Percentiles rank a stretch among this genome's conserved stretches.
phyloP scores from a whole-genome alignment of 2,888 invertebrate species.

The Hyalella azteca region DNA sequence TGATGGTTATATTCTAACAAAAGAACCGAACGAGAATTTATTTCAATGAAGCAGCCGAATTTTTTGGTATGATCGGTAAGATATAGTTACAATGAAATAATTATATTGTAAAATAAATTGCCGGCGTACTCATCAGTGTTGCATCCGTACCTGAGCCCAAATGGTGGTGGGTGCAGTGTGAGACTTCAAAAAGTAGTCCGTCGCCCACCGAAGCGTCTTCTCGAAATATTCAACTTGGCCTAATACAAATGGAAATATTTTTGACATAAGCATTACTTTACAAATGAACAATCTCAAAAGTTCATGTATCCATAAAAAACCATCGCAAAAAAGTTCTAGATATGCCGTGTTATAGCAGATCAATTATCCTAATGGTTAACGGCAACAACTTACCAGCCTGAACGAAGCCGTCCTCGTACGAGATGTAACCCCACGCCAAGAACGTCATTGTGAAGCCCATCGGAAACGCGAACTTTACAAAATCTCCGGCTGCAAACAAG shows the following conservation, averaged over 20 bases:
- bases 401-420: constrained; percentile 57
- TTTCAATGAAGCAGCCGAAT: no score
- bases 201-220: constrained; percentile 47
- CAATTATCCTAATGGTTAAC: no score
- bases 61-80: no score
- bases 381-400: constrained; percentile 51
- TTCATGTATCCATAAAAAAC: no score
- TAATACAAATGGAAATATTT: constrained; percentile 7
- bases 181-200: constrained; percentile 52
- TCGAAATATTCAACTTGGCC: constrained; percentile 52
- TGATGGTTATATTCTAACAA: no score
- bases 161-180: constrained; percentile 41
- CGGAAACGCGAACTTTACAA: constrained; percentile 58
- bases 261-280: no score
- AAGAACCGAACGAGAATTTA: no score
- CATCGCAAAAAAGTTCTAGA: no score
- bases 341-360: no score
- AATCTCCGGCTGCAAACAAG: constrained; percentile 48
- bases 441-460: constrained; percentile 51
- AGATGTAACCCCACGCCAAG: constrained; percentile 53
- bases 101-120: no score
- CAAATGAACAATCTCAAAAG: no score
- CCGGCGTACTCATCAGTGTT: not conserved
- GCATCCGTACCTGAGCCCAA: constrained; percentile 43
- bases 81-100: no score